A percentile compares a stretch with the other conserved stretches of the same genome.
These are phyloP conservation scores for Drosophila colorata DNA, from an alignment of 2,888 invertebrate species.

Conservation along the genomic window DNA sequence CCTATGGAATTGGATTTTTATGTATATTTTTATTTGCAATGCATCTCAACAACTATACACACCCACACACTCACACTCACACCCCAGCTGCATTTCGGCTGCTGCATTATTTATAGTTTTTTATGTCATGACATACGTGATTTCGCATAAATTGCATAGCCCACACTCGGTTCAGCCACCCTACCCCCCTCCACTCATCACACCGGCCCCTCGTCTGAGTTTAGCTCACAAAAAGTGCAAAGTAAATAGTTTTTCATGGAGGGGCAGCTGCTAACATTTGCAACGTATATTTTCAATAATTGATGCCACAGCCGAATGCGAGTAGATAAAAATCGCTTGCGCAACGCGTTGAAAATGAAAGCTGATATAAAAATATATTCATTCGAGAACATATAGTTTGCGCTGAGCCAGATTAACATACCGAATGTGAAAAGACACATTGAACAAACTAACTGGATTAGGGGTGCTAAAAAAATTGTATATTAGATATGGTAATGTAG, in stretches of 20 bases:
- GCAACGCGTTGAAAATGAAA: conserved; percentile 9
- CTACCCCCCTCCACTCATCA: not conserved
- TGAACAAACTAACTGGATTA: not conserved
- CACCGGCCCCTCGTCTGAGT: not conserved
- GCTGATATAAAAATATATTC: conserved; percentile 32
- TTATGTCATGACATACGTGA: conserved; percentile 66
- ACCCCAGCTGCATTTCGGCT: conserved; percentile 56
- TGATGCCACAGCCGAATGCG: conserved; percentile 37
- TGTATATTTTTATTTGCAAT: conserved; percentile 23
- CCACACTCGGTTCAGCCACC: conserved; percentile 1
- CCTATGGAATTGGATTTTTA: conserved; percentile 29
- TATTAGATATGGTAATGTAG: too few species aligned
- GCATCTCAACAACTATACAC: conserved; percentile 18
- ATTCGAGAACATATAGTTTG: conserved; percentile 29
- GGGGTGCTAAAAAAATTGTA: too few species aligned
- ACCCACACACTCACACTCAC: conserved; percentile 8
- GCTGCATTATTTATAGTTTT: conserved; percentile 69
- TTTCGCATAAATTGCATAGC: conserved; percentile 65
- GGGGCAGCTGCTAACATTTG: not conserved
- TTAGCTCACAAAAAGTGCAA: conserved; percentile 21
- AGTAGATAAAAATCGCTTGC: conserved; percentile 37
- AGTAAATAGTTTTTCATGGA: conserved; percentile 21
- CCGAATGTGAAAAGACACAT: not conserved
- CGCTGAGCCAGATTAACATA: conserved; percentile 10
- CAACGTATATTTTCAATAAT: conserved; percentile 52